A percentile compares a stretch with the other conserved stretches of the same genome.
Conservation (phyloP, 64 coral and sea anemone genomes). For the Pocillopora verrucosa region DNA sequence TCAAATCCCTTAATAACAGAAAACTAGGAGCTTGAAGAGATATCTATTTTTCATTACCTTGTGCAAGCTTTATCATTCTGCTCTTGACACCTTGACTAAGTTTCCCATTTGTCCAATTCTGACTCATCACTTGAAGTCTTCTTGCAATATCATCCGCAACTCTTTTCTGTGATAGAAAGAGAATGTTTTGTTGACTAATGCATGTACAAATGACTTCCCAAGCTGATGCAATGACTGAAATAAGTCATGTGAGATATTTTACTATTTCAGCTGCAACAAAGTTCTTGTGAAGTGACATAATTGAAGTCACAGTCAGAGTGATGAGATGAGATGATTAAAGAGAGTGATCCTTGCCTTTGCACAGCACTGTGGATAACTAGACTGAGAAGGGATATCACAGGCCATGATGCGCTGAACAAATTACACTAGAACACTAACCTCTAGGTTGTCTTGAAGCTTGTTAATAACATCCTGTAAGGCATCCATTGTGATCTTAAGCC, state of each 20-base stretch:
- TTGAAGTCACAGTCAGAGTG: no score
- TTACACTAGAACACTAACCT: slow-evolving; percentile 30
- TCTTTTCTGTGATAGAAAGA: slow-evolving; percentile 60
- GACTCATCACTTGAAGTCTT: slow-evolving; percentile 77
- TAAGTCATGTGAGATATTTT: no score
- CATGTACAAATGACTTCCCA: neutral
- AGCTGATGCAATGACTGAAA: no score
- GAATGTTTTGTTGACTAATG: neutral
- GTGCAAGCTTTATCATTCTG: slow-evolving; percentile 89
- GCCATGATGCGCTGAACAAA: no score
- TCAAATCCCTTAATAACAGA: no score
- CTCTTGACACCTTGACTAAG: slow-evolving; percentile 82
- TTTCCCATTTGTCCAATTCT: slow-evolving; percentile 85
- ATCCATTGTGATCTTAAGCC: slow-evolving; percentile 87
- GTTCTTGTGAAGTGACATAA: no score
- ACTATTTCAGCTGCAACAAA: no score
- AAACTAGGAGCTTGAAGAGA: neutral
- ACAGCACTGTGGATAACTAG: no score
- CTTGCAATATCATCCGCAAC: slow-evolving; percentile 78
- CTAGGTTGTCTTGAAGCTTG: slow-evolving; percentile 62
- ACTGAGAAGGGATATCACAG: no score
- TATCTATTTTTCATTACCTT: slow-evolving; percentile 48
- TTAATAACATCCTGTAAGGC: slow-evolving; percentile 86
- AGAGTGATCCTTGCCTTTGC: no score
- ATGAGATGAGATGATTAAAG: no score